Conservation (phyloP, 2,888 invertebrate species). For the Tillus elongatus region DNA sequence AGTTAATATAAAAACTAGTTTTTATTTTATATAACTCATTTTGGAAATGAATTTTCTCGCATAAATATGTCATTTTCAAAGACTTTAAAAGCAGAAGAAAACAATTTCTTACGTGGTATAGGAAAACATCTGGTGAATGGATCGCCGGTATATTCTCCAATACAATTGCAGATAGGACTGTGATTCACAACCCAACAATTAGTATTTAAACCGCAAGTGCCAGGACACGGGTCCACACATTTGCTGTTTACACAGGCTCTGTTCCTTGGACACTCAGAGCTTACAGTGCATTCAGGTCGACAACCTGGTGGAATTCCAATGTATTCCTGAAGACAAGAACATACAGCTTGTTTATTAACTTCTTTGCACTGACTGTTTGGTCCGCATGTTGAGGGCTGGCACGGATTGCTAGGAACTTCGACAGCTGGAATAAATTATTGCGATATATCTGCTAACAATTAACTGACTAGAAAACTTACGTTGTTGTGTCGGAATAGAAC, state of each 20-base stretch:
- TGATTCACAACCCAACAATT: slow-evolving; percentile 63
- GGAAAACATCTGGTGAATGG: slow-evolving; percentile 55
- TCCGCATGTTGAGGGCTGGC: slow-evolving; percentile 65
- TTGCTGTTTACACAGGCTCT: slow-evolving; percentile 65
- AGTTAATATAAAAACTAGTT: too few relatives aligned
- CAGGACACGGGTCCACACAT: slow-evolving; percentile 67
- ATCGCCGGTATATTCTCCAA: slow-evolving; percentile 49
- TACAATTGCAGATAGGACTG: slow-evolving; percentile 61
- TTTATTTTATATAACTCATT: background rate
- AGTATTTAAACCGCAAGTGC: slow-evolving; percentile 65
- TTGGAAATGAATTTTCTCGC: background rate
- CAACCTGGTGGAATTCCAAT: slow-evolving; percentile 60
- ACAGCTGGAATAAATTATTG: slow-evolving; percentile 6
- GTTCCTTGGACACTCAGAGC: slow-evolving; percentile 60
- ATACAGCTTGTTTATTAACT: slow-evolving; percentile 47
- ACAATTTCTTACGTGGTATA: background rate
- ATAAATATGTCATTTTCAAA: background rate
- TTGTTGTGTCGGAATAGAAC: slow-evolving; percentile 32
- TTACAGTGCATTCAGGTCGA: slow-evolving; percentile 63
- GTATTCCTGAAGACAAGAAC: slow-evolving; percentile 53
- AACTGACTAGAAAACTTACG: slow-evolving; percentile 35
- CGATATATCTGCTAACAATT: too few relatives aligned
- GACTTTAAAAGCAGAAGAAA: background rate
- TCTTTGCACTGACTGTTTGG: slow-evolving; percentile 51
- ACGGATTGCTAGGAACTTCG: slow-evolving; percentile 44